Evolutionary conservation across 2,797 vertebrate species (phyloP).

Genomic region (Falco berigora): DNA sequence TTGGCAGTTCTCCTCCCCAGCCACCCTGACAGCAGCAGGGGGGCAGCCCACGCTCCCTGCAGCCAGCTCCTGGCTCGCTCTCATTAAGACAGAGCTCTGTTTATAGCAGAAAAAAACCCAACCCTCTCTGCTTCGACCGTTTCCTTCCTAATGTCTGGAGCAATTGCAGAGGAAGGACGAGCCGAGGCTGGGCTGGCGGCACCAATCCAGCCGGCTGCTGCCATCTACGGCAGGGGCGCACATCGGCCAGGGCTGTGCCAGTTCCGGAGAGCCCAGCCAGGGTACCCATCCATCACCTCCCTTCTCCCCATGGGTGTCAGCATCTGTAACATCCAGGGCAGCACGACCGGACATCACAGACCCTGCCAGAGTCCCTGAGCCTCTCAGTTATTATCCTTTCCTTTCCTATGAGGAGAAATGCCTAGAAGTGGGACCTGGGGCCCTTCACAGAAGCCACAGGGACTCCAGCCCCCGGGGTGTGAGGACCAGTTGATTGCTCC

Average conservation of each 20-base stretch:
- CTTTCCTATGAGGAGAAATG: background rate
- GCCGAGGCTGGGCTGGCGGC: background rate
- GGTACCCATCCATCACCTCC: background rate
- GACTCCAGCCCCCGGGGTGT: fast-evolving
- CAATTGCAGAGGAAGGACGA: background rate
- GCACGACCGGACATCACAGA: background rate
- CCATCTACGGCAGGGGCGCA: fast-evolving
- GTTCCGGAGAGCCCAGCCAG: too few relatives aligned
- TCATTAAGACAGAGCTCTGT: background rate
- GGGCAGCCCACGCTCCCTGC: fast-evolving
- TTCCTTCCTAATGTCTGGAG: background rate
- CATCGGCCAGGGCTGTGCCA: background rate
- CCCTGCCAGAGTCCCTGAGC: background rate
- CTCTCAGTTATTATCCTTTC: background rate
- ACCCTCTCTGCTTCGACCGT: background rate
- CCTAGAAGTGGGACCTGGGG: background rate
- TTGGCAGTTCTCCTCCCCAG: background rate
- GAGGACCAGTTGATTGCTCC: background rate
- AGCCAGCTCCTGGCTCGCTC: background rate
- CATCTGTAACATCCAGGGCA: background rate
- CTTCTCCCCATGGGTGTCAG: fast-evolving
- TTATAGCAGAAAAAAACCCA: background rate
- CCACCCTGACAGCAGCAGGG: fast-evolving
- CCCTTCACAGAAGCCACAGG: background rate
- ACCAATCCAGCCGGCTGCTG: background rate